Evolutionary conservation across 2,113 vertebrate genomes (phyloP).

Genomic region (Aviceda subcristata): DNA sequence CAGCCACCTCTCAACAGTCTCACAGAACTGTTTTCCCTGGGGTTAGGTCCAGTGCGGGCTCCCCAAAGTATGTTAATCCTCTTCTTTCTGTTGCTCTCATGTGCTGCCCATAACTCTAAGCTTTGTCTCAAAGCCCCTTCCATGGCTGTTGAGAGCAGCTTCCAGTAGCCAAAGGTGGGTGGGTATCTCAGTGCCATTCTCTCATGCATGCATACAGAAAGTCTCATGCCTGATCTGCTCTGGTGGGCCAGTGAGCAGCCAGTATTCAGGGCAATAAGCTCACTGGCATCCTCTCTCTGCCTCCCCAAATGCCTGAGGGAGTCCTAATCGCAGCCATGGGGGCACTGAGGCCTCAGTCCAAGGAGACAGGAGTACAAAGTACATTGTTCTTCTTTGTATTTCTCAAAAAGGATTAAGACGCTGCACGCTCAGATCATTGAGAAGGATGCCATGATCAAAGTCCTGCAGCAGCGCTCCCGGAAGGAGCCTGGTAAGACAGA

Average conservation of each 20-base stretch:
- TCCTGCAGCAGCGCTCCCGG: slow-evolving; percentile 94
- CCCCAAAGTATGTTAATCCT: neutral
- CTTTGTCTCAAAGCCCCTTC: neutral
- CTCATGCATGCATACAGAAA: neutral
- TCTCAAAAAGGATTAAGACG: slow-evolving; percentile 88
- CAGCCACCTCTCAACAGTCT: neutral
- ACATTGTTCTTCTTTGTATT: neutral
- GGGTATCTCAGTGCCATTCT: neutral
- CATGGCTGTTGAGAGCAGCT: neutral
- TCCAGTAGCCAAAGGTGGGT: neutral
- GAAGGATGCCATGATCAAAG: slow-evolving; percentile 99
- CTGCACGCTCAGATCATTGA: slow-evolving; percentile 98
- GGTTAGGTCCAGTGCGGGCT: neutral
- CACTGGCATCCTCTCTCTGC: neutral
- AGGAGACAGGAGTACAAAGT: neutral
- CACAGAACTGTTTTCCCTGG: neutral
- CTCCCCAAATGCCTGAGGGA: neutral
- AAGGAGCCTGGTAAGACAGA: slow-evolving; percentile 91
- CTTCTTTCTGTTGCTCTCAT: neutral
- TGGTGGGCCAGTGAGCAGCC: neutral
- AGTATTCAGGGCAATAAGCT: neutral
- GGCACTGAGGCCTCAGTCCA: neutral
- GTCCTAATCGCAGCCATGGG: neutral
- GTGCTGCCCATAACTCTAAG: neutral
- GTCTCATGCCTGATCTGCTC: neutral